These are phyloP conservation scores for Coenobita brevimanus DNA, from an alignment of 1,140 invertebrate genomes.

Conservation along the genomic window DNA sequence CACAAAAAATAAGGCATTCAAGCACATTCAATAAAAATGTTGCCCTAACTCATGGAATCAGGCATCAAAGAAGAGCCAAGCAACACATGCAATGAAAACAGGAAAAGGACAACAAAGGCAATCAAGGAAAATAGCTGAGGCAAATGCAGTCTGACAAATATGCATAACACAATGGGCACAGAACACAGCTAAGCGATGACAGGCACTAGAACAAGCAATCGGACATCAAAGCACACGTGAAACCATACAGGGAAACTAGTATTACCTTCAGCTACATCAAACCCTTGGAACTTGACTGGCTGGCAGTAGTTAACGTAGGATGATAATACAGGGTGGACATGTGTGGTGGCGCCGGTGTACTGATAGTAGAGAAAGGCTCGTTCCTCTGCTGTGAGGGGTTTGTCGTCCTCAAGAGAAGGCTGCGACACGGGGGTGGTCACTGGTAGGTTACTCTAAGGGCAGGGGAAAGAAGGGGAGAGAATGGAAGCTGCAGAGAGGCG, in stretches of 20 bases:
- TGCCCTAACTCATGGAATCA: too few relatives aligned
- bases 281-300: conserved; percentile 98
- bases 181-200: too few relatives aligned
- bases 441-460: conserved; percentile 49
- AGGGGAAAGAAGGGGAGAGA: conserved; percentile 47
- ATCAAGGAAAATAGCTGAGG: too few relatives aligned
- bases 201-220: too few relatives aligned
- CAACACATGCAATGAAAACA: too few relatives aligned
- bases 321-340: conserved; percentile 98
- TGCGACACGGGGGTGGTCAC: conserved; percentile 68
- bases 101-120: too few relatives aligned
- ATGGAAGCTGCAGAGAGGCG: conserved; percentile 50
- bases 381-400: conserved; percentile 78
- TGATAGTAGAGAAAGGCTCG: conserved; percentile 78
- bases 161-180: too few relatives aligned
- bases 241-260: not conserved
- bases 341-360: conserved; percentile 98
- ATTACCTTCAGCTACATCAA: conserved; percentile 95
- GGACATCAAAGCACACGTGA: not conserved
- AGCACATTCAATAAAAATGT: too few relatives aligned
- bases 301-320: conserved; percentile 99
- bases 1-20: too few relatives aligned
- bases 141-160: too few relatives aligned
- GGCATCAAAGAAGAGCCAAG: too few relatives aligned
- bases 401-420: conserved; percentile 72